A percentile compares a stretch with the other conserved stretches of the same genome.
Conservation (phyloP, 2,797 vertebrate species). For the Pelodytes ibericus region DNA sequence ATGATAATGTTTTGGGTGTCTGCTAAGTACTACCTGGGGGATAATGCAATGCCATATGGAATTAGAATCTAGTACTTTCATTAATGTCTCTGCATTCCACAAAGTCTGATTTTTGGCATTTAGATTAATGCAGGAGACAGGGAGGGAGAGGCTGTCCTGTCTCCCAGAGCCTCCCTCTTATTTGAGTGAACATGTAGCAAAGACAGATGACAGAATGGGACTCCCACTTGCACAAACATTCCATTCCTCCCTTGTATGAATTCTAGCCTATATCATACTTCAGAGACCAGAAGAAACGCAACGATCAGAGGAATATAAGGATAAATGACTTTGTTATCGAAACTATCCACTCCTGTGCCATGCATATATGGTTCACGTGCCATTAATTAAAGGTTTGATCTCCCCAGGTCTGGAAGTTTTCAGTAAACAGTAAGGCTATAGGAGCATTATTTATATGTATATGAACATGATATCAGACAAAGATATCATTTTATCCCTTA, state of each 20-base stretch:
- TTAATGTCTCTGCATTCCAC: slow-evolving; percentile 62
- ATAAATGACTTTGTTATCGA: slow-evolving; percentile 24
- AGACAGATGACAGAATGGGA: slow-evolving; percentile 59
- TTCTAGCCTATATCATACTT: slow-evolving; percentile 54
- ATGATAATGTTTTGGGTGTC: slow-evolving; percentile 61
- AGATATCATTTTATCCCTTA: no score
- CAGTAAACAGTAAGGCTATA: background rate
- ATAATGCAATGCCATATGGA: slow-evolving; percentile 66
- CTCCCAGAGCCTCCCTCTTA: slow-evolving; percentile 61
- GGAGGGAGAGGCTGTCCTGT: slow-evolving; percentile 64
- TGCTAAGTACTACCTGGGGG: slow-evolving; percentile 70
- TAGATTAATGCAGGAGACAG: slow-evolving; percentile 69
- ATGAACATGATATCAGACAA: no score
- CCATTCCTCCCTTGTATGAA: slow-evolving; percentile 25
- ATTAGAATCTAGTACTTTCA: slow-evolving; percentile 69
- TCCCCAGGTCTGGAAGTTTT: background rate
- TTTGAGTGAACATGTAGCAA: slow-evolving; percentile 48
- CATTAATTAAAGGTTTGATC: background rate
- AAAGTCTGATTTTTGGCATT: slow-evolving; percentile 65
- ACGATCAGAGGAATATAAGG: slow-evolving; percentile 1
- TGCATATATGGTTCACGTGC: background rate
- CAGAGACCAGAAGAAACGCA: slow-evolving; percentile 20
- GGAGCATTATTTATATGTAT: no score
- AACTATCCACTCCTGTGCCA: background rate
- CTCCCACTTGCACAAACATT: slow-evolving; percentile 61